Evolutionary conservation across 2,113 vertebrate species (phyloP).

Genomic region (Strix uralensis): DNA sequence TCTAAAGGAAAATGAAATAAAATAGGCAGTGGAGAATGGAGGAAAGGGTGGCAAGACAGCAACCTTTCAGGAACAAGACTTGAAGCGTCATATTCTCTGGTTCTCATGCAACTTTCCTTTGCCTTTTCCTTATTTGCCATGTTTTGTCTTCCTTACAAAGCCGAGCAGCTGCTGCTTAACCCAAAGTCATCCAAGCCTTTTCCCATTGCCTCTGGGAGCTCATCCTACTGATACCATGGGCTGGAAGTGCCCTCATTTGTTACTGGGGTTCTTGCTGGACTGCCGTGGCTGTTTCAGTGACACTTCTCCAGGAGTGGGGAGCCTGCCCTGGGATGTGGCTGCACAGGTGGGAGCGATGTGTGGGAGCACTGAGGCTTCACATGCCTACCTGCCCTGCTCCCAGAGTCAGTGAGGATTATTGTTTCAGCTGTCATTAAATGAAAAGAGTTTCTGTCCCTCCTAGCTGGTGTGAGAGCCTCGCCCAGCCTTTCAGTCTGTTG

Average conservation of each 20-base stretch:
- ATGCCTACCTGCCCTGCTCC: not conserved
- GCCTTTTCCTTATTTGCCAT: not conserved
- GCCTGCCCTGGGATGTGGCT: not conserved
- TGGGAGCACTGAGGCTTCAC: not conserved
- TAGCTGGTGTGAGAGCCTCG: not conserved
- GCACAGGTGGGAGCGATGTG: accelerated
- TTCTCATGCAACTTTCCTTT: not conserved
- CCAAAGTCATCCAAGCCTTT: not conserved
- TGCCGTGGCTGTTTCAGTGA: not conserved
- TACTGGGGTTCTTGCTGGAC: not conserved
- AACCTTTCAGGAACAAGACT: not conserved
- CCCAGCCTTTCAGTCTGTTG: not conserved
- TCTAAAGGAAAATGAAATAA: not conserved
- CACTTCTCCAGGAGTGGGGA: not conserved
- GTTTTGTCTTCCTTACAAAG: not conserved
- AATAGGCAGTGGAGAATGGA: not conserved
- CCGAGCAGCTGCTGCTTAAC: not conserved
- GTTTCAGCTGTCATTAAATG: not conserved
- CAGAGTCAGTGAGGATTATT: not conserved
- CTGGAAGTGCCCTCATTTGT: not conserved
- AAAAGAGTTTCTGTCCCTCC: not conserved
- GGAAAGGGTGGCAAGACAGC: not conserved
- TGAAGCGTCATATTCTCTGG: not conserved
- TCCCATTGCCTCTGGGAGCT: not conserved
- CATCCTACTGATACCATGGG: not conserved